Conservation (phyloP, 2,888 invertebrate species). For the Lumbricus terrestris region DNA sequence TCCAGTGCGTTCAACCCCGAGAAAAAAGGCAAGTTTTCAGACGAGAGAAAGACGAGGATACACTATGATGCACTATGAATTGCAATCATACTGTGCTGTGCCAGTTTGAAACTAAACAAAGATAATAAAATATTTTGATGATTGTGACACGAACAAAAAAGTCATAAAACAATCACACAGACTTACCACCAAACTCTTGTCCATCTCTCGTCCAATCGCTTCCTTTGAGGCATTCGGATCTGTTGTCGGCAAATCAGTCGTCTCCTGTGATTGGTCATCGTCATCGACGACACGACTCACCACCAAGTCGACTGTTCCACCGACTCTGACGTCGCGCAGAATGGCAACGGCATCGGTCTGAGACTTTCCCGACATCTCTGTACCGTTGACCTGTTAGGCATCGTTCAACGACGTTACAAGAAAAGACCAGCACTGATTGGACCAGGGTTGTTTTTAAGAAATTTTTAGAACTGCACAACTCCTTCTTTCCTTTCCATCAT, state of each 20-base stretch:
- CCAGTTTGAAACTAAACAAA: no score
- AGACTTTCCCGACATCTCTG: slow-evolving; percentile 83
- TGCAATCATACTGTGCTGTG: no score
- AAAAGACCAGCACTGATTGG: no score
- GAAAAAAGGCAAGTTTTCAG: no score
- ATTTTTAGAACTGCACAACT: no score
- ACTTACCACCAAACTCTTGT: neutral
- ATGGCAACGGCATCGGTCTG: slow-evolving; percentile 90
- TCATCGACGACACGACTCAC: slow-evolving; percentile 68
- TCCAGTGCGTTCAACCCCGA: no score
- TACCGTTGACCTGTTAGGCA: slow-evolving; percentile 76
- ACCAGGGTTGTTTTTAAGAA: no score
- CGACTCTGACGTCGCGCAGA: slow-evolving; percentile 78
- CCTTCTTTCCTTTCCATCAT: no score
- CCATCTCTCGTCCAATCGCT: neutral
- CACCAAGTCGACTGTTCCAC: slow-evolving; percentile 79
- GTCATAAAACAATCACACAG: neutral
- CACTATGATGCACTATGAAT: no score
- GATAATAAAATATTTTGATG: no score
- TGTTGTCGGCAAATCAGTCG: neutral
- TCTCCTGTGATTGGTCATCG: slow-evolving; percentile 47
- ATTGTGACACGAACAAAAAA: no score
- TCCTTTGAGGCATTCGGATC: neutral
- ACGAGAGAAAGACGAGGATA: no score
- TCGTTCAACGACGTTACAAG: neutral